Conservation (phyloP, 2,888 invertebrate species). For the Drosophila birchii region DNA sequence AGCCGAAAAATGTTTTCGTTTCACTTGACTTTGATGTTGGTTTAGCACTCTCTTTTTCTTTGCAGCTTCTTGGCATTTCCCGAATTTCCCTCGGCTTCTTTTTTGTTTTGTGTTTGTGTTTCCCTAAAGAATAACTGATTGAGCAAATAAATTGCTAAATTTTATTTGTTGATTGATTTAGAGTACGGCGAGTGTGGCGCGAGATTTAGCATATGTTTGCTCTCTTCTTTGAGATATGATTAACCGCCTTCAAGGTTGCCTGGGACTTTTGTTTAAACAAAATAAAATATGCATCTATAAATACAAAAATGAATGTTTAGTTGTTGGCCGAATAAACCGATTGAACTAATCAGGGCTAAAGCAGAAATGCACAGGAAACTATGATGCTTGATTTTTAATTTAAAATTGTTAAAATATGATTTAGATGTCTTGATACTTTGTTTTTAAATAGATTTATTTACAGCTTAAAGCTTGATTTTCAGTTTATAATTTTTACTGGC, state of each 20-base stretch:
- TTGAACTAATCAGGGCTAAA: constrained; percentile 1
- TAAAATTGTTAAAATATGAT: not conserved
- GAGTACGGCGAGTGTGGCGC: constrained; percentile 57
- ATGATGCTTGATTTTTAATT: no score
- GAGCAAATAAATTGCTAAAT: constrained; percentile 56
- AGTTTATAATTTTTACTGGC: not conserved
- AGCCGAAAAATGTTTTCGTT: constrained; percentile 7
- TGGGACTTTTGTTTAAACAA: constrained; percentile 31
- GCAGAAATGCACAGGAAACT: not conserved
- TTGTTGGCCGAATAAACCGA: constrained; percentile 5
- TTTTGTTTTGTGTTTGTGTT: constrained; percentile 52
- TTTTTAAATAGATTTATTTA: not conserved
- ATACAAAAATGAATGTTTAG: constrained; percentile 17
- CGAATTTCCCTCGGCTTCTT: constrained; percentile 3
- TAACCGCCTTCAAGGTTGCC: constrained; percentile 49
- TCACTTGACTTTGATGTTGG: constrained; percentile 36
- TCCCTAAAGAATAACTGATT: constrained; percentile 58
- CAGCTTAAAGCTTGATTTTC: not conserved
- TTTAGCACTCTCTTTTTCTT: constrained; percentile 3
- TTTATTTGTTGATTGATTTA: constrained; percentile 70
- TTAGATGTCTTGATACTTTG: fast-evolving
- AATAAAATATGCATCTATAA: constrained; percentile 10
- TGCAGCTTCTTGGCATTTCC: not conserved
- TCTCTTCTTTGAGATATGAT: constrained; percentile 30
- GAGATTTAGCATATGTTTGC: constrained; percentile 69